phyloP scores from a whole-genome alignment of 2,888 invertebrate genomes.

The Autographa gamma region DNA sequence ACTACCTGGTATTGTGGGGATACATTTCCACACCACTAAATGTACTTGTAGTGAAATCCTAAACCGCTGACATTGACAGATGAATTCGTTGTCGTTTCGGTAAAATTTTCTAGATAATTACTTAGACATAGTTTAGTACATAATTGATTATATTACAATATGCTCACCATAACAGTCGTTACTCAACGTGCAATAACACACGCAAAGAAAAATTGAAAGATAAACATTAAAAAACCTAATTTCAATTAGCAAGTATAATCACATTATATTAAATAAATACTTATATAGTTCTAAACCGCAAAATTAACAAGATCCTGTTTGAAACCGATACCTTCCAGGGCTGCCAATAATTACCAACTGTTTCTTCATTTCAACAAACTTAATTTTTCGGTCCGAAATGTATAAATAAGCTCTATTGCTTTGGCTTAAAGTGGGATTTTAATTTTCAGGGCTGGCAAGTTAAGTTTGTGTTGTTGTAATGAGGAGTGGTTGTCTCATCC shows the following conservation, averaged over 20 bases:
- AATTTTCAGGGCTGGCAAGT: conserved; percentile 33
- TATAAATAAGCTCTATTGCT: conserved; percentile 25
- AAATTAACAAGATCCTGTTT: conserved; percentile 56
- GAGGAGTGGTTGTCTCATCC: conserved; percentile 73
- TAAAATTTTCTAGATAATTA: no score
- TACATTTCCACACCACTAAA: no score
- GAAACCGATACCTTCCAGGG: conserved; percentile 63
- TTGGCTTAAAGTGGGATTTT: conserved; percentile 39
- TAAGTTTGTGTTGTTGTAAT: conserved; percentile 68
- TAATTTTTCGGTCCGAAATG: conserved; percentile 13
- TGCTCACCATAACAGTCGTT: background rate
- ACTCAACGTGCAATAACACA: background rate
- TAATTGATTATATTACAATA: no score
- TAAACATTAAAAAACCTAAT: conserved; percentile 27
- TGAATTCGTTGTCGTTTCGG: no score
- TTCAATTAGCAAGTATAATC: conserved; percentile 34
- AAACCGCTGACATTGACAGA: no score
- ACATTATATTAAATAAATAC: conserved; percentile 48
- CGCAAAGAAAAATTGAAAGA: background rate
- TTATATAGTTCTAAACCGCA: conserved; percentile 45
- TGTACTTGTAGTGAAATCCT: no score
- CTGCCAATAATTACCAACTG: conserved; percentile 71
- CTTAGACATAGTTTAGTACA: no score
- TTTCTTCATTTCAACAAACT: conserved; percentile 55
- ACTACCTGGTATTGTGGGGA: no score